Base-by-base conservation (phyloP, 2,888 invertebrate genomes). In the Cyrtodaria siliqua region DNA sequence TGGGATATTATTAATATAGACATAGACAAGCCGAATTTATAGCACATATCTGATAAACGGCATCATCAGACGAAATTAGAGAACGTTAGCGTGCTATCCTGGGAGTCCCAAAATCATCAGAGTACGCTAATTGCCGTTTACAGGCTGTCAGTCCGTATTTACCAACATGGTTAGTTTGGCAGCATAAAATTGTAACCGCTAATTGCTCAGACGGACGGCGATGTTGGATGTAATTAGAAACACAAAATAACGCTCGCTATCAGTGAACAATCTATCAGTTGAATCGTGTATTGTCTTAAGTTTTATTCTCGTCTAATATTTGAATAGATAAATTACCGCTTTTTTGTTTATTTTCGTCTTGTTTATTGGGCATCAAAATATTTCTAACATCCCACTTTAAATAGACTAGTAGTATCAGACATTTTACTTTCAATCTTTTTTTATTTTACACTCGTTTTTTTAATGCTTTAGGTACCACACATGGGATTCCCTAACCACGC, bases 131-230 rank as follows among this genome's bases (percentile, higher is more conserved):
- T 76, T 76, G 67, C 27, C 61, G 67, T 44, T 66, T 66, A 76
- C 76, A 70, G 66, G 18, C 56, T 49, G 66, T 66, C 76, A 66
- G 20, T 33, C 44, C n/a, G 33, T 55, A 61, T 76, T 76, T 76
- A 61, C 59, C 60, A 27, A 56, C 61, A 59, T 26, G 44, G 57
- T 57, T 33, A 33, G 38, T 26, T 29, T 62, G 24, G 23, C 23
- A 20, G 23, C 8, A 24, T 2, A 18, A 38, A 42, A 26, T 9
- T 44, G 40, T 26, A 44, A 42, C 24, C 26, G 14, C 26, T 59
- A 59, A 59, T 59, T 59, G 44, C 42, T 24, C 16, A 23, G 59
- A 59, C 59, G 26, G 40, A n/a, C 23, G 40, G 44, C 44, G 24
- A 27, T 59, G 59, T 59, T 26, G 16, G n/a, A 20, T 18, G 6